Percentiles rank a stretch among this genome's conserved stretches.
Conservation (phyloP, 1,140 invertebrate species). For the Sycophila sp. region DNA sequence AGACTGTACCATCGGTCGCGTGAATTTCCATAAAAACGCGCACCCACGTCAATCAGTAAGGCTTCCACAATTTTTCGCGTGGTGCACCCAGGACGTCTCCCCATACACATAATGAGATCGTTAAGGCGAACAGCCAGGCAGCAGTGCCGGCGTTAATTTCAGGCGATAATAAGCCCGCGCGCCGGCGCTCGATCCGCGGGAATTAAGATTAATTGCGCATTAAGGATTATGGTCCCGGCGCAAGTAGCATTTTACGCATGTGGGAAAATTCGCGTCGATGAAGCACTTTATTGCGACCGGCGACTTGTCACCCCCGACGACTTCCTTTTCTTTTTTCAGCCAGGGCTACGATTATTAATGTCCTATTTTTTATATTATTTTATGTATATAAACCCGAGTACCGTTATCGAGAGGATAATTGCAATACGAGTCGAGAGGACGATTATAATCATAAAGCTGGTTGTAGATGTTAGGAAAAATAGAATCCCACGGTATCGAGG, state of each 20-base stretch:
- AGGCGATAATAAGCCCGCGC: not conserved
- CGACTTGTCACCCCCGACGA: not conserved
- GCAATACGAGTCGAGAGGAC: too few relatives aligned
- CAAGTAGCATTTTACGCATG: not conserved
- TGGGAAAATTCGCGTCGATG: not conserved
- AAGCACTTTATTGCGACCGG: too few relatives aligned
- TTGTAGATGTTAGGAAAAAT: too few relatives aligned
- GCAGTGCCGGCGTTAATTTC: not conserved
- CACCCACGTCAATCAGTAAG: conserved; percentile 26
- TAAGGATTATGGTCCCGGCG: not conserved
- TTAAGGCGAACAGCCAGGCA: not conserved
- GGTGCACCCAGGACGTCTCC: too few relatives aligned
- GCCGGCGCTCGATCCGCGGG: not conserved
- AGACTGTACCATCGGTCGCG: not conserved
- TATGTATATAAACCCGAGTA: too few relatives aligned
- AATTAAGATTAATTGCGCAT: conserved; percentile 30
- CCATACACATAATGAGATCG: conserved; percentile 21
- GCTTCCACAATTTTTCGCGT: conserved; percentile 21
- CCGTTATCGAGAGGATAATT: too few relatives aligned
- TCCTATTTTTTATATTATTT: not conserved
- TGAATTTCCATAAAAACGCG: not conserved
- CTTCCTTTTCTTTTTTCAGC: not conserved
- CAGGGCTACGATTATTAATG: not conserved
- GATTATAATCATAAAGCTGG: too few relatives aligned
- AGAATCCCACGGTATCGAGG: too few relatives aligned